A percentile compares a stretch with the other conserved stretches of the same genome.
Conservation (phyloP, 2,113 vertebrate genomes). For the Echinops telfairi region DNA sequence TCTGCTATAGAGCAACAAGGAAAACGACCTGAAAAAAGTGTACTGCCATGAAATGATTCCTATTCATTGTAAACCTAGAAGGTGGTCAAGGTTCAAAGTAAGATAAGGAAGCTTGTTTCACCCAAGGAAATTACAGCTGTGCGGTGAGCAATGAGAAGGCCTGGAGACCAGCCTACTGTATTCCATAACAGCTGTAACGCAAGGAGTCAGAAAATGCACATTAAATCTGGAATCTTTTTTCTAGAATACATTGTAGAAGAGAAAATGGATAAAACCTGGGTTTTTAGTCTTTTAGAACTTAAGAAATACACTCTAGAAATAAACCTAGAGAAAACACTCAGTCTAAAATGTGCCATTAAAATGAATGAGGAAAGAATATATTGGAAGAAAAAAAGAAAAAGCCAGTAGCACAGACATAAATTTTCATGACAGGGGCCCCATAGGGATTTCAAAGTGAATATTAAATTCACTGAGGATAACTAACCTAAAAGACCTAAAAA, state of each 20-base stretch:
- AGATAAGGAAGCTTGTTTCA: not conserved
- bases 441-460: constrained; percentile 43
- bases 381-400: not conserved
- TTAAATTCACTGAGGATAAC: constrained; percentile 52
- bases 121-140: not conserved
- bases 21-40: too few relatives aligned
- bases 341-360: constrained; percentile 48
- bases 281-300: not conserved
- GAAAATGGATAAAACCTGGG: constrained; percentile 17
- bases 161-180: not conserved
- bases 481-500: constrained; percentile 61
- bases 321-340: not conserved
- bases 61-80: too few relatives aligned
- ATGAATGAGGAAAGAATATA: constrained; percentile 23
- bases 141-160: not conserved
- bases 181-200: not conserved
- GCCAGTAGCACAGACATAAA: constrained; percentile 17
- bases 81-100: not conserved
- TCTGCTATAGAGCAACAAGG: not conserved
- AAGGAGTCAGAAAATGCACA: not conserved
- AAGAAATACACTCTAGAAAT: not conserved
- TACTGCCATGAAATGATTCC: too few relatives aligned
- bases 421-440: constrained; percentile 39
- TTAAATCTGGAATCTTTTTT: not conserved
- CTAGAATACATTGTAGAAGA: not conserved